Conservation (phyloP, 2,113 vertebrate genomes). For the Sitta europaea region DNA sequence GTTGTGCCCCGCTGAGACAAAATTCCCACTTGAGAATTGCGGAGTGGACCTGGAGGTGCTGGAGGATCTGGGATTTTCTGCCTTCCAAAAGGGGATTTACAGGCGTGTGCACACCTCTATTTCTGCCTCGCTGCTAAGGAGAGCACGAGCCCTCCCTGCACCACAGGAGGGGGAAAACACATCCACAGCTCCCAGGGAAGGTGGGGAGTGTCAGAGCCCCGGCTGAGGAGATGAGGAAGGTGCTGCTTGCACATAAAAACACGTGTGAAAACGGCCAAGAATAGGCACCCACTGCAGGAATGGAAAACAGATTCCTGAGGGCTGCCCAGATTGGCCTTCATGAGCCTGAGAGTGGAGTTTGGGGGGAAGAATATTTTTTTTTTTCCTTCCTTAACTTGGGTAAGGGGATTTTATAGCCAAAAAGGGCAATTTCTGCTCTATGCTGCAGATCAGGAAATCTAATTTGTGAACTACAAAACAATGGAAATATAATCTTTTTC, state of each 20-base stretch:
- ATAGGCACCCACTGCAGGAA: not conserved
- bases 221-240: not conserved
- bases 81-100: not conserved
- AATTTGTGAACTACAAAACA: not conserved
- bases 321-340: not conserved
- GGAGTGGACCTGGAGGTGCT: not conserved
- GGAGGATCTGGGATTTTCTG: not conserved
- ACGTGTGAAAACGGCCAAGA: not conserved
- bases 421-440: not conserved
- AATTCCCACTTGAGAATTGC: not conserved
- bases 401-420: not conserved
- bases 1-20: not conserved
- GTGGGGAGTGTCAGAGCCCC: not conserved
- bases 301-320: not conserved
- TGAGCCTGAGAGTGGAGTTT: not conserved
- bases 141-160: not conserved
- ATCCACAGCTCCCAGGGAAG: not conserved
- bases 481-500: not conserved
- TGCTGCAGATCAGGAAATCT: not conserved
- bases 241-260: not conserved
- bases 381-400: not conserved
- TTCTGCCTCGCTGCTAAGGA: not conserved
- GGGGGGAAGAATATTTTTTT: not conserved
- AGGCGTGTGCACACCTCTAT: not conserved
- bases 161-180: not conserved